Evolutionary conservation across 2,797 vertebrate genomes (phyloP).

Genomic region (Coreius guichenoti): DNA sequence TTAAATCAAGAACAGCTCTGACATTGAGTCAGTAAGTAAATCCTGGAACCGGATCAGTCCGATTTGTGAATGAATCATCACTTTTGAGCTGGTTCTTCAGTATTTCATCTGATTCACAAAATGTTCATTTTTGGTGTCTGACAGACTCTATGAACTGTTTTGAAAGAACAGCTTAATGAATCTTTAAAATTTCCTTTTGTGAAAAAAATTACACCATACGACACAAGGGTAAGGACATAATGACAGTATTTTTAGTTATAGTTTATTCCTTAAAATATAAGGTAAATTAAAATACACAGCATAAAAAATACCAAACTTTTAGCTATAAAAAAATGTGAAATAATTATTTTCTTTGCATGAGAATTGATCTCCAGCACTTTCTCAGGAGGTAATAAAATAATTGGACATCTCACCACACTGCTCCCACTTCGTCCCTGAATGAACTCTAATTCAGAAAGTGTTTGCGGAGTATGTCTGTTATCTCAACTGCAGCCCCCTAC

Average conservation of each 20-base stretch:
- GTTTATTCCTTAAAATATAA: not conserved
- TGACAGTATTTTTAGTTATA: not conserved
- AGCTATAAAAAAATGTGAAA: not conserved
- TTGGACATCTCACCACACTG: slow-evolving; percentile 42
- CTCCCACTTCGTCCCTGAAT: slow-evolving; percentile 38
- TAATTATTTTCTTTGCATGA: not conserved
- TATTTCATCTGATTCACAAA: not conserved
- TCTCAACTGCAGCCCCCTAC: slow-evolving; percentile 40
- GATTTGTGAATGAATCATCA: not conserved
- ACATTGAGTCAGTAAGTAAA: not conserved
- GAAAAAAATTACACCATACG: not conserved
- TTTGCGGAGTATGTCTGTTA: slow-evolving; percentile 46
- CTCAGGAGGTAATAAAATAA: slow-evolving; percentile 41
- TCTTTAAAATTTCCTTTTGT: not conserved
- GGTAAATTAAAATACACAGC: not conserved
- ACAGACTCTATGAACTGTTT: not conserved
- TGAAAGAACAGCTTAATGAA: not conserved
- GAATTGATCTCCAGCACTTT: slow-evolving; percentile 10
- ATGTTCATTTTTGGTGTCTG: not conserved
- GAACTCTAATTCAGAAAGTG: slow-evolving; percentile 30
- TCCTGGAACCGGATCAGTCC: not conserved
- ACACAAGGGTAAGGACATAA: not conserved
- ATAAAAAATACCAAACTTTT: not conserved
- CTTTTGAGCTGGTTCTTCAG: not conserved
- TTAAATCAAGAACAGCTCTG: not conserved